Percentiles rank a stretch among this genome's conserved stretches.
Evolutionary conservation across 2,888 invertebrate genomes (phyloP).

Genomic region (Limnephilus marmoratus): DNA sequence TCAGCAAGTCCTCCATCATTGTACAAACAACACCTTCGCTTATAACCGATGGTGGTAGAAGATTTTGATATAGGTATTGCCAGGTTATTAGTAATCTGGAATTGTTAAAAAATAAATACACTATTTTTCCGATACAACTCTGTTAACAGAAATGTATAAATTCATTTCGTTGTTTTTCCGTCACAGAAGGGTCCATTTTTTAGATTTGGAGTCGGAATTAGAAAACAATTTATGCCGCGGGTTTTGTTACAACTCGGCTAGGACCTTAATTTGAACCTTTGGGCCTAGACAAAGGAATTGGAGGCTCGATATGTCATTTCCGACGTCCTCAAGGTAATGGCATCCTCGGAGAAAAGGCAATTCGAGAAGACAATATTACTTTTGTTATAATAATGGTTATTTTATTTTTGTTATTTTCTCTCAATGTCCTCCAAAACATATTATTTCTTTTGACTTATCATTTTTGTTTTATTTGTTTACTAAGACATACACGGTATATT

Average conservation of each 20-base stretch:
- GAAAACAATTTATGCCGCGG: slow-evolving; percentile 2
- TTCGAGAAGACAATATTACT: neutral
- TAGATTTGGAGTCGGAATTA: neutral
- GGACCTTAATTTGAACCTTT: neutral
- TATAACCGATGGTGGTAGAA: too few relatives aligned
- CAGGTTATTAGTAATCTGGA: too few relatives aligned
- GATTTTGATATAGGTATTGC: too few relatives aligned
- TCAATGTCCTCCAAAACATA: too few relatives aligned
- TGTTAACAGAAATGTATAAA: neutral
- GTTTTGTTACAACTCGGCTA: neutral
- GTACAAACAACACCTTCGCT: too few relatives aligned
- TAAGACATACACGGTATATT: too few relatives aligned
- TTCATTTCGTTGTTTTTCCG: neutral
- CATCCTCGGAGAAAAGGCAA: neutral
- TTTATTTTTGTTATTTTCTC: too few relatives aligned
- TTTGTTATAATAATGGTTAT: neutral
- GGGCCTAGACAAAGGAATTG: neutral
- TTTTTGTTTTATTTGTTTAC: too few relatives aligned
- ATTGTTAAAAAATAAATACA: too few relatives aligned
- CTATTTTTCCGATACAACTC: neutral
- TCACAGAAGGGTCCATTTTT: neutral
- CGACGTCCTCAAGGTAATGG: neutral
- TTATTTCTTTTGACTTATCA: too few relatives aligned
- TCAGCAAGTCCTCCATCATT: too few relatives aligned
- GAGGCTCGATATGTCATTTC: neutral